Evolutionary conservation across 2,888 invertebrate species (phyloP), one percentile per base, ranked within the genome.

Genomic region (Furcula furcula): DNA sequence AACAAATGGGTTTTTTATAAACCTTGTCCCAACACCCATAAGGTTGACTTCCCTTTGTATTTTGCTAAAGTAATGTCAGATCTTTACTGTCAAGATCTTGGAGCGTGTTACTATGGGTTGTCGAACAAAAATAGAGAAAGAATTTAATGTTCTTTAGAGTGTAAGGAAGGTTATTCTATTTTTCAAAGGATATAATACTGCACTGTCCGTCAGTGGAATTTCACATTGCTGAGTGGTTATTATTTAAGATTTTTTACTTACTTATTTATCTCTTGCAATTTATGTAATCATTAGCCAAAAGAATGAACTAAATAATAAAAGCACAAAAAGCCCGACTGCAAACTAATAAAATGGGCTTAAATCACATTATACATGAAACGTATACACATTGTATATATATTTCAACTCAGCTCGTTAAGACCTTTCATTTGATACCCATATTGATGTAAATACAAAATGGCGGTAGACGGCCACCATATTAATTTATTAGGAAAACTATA

Each of bases 101-200:
- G 65, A 46, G 58, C 55, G 56, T 70, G 75, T 69, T 79, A 77
- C 81, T 75, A 80, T 65, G 78, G 76, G 73, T 74, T 76, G 74
- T 80, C 76, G 72, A 76, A 74, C 61, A 69, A 81, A 84, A 84
- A 84, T 77, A 80, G 72, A 74, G 62, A 68, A 79, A 80, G 66
- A 74, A 56, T 56, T 55, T 80, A 74, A 78, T 80, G 81, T 78
- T 76, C 77, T 71, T 78, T 75, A 66, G 73, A 79, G 75, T 74
- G 73, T 71, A 68, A 70, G 69, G 64, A 47, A 36, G 59, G 46
- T 50, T 57, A 56, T 56, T 27, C 42, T 57, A 46, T 58, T 59
- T 62, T 61, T 62, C 57, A 65, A 7, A 34, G 27, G 42, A 26
- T 68, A 75, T 74, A 65, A 45, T 52, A 52, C 45, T 46, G 40